phyloP scores from a whole-genome alignment of 2,888 invertebrate genomes.

The Brassicogethes aeneus region DNA sequence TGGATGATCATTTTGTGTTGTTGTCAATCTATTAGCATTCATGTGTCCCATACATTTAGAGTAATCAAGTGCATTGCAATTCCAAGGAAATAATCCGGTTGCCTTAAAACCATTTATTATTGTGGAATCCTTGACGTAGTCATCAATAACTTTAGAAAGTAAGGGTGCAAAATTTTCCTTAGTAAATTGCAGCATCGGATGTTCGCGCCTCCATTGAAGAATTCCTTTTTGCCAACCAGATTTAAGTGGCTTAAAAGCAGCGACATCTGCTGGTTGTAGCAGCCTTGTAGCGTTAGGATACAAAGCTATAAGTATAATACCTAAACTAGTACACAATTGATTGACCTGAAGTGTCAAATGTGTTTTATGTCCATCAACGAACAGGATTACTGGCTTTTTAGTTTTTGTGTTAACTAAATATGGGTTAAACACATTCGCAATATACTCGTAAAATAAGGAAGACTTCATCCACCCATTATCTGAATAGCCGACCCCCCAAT shows the following conservation, averaged over 20 bases:
- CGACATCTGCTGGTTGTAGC: conserved; percentile 23
- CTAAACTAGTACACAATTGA: conserved; percentile 10
- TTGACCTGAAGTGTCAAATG: conserved; percentile 10
- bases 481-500: conserved; percentile 14
- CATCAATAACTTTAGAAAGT: conserved; percentile 10
- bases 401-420: conserved; percentile 11
- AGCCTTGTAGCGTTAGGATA: too few relatives aligned
- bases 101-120: conserved; percentile 15
- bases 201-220: conserved; percentile 23
- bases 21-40: background rate
- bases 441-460: conserved; percentile 14
- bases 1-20: too few relatives aligned
- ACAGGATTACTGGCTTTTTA: conserved; percentile 9
- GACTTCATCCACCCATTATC: conserved; percentile 3
- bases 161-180: conserved; percentile 14
- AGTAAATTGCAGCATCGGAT: conserved; percentile 13
- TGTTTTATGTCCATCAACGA: too few relatives aligned
- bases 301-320: conserved; percentile 21
- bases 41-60: conserved; percentile 11
- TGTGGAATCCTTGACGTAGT: conserved; percentile 8
- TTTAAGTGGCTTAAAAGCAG: conserved; percentile 22
- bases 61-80: conserved; percentile 12
- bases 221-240: conserved; percentile 23
- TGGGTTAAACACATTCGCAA: conserved; percentile 10
- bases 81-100: conserved; percentile 16